Evolutionary conservation across 2,888 invertebrate genomes (phyloP).

Genomic region (Drosophila parthenogenetica): DNA sequence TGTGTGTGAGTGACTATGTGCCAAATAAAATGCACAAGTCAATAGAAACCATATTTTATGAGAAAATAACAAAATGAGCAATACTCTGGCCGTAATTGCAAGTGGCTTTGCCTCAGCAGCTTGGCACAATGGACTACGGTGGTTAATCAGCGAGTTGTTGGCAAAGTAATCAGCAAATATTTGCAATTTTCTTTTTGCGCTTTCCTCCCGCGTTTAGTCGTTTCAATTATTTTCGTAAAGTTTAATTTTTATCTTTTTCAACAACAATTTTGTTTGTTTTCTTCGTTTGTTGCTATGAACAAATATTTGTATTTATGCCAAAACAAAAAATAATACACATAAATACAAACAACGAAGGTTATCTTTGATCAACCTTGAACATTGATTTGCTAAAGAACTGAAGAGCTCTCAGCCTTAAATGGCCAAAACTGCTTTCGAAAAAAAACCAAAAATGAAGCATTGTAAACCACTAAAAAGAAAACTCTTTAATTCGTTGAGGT

Average conservation of each 20-base stretch:
- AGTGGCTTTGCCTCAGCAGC: slow-evolving; percentile 12
- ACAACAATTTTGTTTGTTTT: slow-evolving; percentile 26
- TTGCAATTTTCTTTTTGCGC: slow-evolving; percentile 55
- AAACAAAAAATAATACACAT: slow-evolving; percentile 7
- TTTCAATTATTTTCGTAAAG: slow-evolving; percentile 78
- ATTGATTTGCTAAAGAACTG: slow-evolving; percentile 4
- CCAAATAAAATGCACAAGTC: slow-evolving; percentile 49
- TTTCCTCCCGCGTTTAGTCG: slow-evolving; percentile 29
- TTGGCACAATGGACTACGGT: slow-evolving; percentile 42
- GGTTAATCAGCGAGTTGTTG: slow-evolving; percentile 71
- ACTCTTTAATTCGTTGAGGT: slow-evolving; percentile 9
- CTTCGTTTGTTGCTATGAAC: background rate
- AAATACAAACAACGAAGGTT: background rate
- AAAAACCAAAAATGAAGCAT: slow-evolving; percentile 13
- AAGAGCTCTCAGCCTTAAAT: slow-evolving; percentile 65
- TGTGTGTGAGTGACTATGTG: slow-evolving; percentile 21
- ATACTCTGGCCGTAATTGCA: slow-evolving; percentile 16
- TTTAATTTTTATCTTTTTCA: slow-evolving; percentile 41
- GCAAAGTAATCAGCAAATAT: slow-evolving; percentile 78
- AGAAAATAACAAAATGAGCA: slow-evolving; percentile 27
- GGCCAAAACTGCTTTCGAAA: slow-evolving; percentile 63
- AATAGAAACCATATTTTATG: slow-evolving; percentile 51
- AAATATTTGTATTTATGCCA: slow-evolving; percentile 1
- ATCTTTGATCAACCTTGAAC: slow-evolving; percentile 52
- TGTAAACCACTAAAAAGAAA: slow-evolving; percentile 41